Conservation (phyloP, 2,797 vertebrate species). For the Helostoma temminkii region DNA sequence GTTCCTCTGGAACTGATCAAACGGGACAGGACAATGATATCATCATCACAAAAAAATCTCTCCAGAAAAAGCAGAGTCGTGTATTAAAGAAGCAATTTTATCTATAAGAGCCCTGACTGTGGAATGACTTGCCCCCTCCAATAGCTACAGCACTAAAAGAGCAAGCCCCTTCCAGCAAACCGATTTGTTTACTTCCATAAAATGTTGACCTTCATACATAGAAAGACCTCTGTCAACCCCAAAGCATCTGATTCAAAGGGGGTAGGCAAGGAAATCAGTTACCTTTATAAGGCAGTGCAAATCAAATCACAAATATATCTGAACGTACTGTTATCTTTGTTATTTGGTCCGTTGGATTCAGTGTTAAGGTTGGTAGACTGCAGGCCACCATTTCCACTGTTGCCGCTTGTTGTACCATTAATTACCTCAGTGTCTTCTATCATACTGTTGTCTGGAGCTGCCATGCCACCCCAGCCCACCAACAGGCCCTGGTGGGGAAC, state of each 20-base stretch:
- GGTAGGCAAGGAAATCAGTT: neutral
- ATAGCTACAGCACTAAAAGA: slow-evolving; percentile 10
- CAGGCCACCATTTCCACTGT: slow-evolving; percentile 88
- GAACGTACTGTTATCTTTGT: no score
- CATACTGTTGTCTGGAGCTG: slow-evolving; percentile 84
- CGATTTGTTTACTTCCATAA: slow-evolving; percentile 51
- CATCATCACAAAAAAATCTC: slow-evolving; percentile 7
- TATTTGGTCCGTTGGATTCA: slow-evolving; percentile 99
- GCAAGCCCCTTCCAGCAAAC: slow-evolving; percentile 37
- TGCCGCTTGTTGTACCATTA: slow-evolving; percentile 90
- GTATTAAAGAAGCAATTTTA: slow-evolving; percentile 6
- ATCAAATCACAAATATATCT: no score
- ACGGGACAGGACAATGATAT: slow-evolving; percentile 42
- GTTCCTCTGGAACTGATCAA: slow-evolving; percentile 46
- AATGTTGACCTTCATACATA: slow-evolving; percentile 40
- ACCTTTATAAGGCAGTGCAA: slow-evolving; percentile 43
- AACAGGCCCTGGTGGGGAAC: slow-evolving; percentile 87
- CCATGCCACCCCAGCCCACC: slow-evolving; percentile 92
- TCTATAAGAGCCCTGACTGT: neutral
- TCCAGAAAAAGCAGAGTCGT: slow-evolving; percentile 23
- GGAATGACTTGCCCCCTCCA: neutral
- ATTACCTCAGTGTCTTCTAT: slow-evolving; percentile 89
- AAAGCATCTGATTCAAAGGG: slow-evolving; percentile 37
- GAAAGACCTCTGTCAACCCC: slow-evolving; percentile 42
- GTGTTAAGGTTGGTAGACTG: slow-evolving; percentile 96